These are phyloP conservation scores for Archocentrus centrarchus DNA, from an alignment of 2,113 vertebrate genomes.

Conservation along the genomic window DNA sequence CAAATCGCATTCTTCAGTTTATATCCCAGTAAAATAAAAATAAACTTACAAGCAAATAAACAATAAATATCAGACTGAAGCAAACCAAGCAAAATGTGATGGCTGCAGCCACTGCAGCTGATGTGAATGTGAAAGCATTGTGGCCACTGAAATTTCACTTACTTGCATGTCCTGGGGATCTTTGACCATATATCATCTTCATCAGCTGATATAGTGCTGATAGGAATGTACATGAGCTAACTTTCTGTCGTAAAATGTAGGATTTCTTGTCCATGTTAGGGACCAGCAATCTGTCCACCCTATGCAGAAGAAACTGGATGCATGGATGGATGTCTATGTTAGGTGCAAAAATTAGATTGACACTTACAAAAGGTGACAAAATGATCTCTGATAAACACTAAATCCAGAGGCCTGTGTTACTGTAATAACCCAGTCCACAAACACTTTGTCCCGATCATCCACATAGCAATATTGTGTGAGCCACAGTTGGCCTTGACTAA, in stretches of 20 bases:
- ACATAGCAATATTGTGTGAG: background rate
- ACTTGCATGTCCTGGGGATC: background rate
- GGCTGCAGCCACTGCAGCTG: background rate
- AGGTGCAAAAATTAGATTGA: background rate
- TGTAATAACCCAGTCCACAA: background rate
- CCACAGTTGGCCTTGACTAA: no score
- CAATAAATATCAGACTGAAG: background rate
- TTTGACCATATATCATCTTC: background rate
- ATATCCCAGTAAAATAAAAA: no score
- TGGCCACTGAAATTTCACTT: background rate
- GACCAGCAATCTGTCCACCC: background rate
- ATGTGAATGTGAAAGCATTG: background rate
- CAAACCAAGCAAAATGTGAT: background rate
- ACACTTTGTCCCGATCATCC: background rate
- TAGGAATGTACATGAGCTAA: background rate
- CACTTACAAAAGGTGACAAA: background rate
- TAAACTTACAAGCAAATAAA: background rate
- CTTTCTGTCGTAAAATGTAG: background rate
- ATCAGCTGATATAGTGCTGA: background rate
- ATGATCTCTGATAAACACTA: background rate
- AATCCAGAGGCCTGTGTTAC: background rate
- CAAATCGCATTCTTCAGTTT: no score
- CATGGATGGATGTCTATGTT: background rate
- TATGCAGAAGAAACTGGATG: background rate
- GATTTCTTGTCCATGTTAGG: background rate